A percentile compares a stretch with the other conserved stretches of the same genome.
These are phyloP conservation scores for Cavia aperea DNA, from an alignment of 2,113 vertebrate genomes.

Conservation along the genomic window DNA sequence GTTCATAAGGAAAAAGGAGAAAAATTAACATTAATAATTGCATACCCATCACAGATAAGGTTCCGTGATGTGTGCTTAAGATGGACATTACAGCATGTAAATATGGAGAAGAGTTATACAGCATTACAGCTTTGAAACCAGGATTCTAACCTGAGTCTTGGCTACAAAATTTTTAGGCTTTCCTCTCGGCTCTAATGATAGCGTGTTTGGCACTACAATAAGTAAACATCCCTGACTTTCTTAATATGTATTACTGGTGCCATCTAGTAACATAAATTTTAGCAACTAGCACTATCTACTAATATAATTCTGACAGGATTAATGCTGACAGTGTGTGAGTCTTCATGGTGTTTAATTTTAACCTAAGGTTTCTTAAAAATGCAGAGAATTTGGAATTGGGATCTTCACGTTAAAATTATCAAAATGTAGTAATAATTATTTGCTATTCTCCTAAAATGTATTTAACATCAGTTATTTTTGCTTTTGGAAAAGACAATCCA, in stretches of 20 bases:
- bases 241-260: neutral
- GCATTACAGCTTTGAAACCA: neutral
- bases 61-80: neutral
- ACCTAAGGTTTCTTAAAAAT: neutral
- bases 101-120: neutral
- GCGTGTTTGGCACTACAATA: neutral
- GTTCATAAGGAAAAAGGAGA: neutral
- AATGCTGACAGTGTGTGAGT: neutral
- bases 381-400: neutral
- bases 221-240: neutral
- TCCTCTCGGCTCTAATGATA: neutral
- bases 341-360: neutral
- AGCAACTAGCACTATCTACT: neutral
- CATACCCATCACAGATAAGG: neutral
- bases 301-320: neutral
- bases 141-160: neutral
- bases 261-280: neutral
- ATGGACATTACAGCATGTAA: neutral
- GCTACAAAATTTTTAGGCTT: neutral
- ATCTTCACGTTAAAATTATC: neutral
- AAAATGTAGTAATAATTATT: neutral
- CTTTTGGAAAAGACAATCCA: constrained; percentile 10
- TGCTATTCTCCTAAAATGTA: neutral
- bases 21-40: neutral
- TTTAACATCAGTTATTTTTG: neutral